Conservation (phyloP, 2,888 invertebrate genomes). For the Strigamia transsilvanica region DNA sequence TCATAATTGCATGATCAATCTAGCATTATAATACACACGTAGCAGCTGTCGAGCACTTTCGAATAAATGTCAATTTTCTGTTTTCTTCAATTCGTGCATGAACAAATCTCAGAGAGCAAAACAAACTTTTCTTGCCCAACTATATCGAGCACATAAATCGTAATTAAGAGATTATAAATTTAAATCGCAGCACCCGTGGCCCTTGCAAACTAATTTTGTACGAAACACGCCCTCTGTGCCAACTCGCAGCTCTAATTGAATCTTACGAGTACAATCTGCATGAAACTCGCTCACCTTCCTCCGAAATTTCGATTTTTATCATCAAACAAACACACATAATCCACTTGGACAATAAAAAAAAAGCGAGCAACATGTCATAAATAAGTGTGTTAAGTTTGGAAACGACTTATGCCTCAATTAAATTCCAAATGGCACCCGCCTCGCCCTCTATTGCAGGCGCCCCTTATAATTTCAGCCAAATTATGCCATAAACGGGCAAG, state of each 20-base stretch:
- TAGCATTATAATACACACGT: too few species aligned
- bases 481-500: neutral
- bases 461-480: neutral
- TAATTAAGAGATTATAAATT: conserved; percentile 9
- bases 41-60: too few species aligned
- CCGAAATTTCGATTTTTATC: neutral
- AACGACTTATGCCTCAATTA: neutral
- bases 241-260: conserved; percentile 6
- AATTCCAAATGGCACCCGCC: neutral
- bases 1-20: too few species aligned
- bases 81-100: too few species aligned
- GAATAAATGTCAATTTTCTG: too few species aligned
- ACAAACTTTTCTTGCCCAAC: neutral
- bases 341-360: neutral
- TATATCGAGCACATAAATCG: neutral
- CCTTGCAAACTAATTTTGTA: neutral
- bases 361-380: neutral
- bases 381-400: conserved; percentile 7
- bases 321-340: conserved; percentile 13
- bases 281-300: neutral
- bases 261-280: neutral
- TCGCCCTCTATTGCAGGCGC: neutral
- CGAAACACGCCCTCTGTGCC: neutral
- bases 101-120: too few species aligned
- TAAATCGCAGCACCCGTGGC: neutral